Conservation (phyloP, 2,113 vertebrate species). For the Cephalopterus ornatus region DNA sequence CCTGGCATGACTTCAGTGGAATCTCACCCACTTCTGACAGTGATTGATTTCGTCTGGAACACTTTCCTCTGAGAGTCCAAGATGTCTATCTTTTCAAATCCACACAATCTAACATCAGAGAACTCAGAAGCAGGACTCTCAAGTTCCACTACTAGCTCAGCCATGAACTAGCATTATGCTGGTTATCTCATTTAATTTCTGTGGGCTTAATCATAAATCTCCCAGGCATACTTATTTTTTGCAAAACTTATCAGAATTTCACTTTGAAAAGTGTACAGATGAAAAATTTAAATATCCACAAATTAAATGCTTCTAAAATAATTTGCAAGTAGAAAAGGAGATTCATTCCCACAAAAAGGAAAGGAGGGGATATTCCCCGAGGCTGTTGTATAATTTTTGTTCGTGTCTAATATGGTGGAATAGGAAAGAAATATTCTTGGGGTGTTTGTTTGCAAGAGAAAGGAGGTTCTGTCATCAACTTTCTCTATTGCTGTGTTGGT, state of each 20-base stretch:
- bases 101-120: constrained; percentile 38
- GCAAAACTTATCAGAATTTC: constrained; percentile 40
- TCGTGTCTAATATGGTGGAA: not conserved
- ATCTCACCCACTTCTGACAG: constrained; percentile 47
- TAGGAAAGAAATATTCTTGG: not conserved
- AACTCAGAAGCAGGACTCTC: constrained; percentile 55
- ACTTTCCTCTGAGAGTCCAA: constrained; percentile 55
- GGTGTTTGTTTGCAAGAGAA: not conserved
- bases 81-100: constrained; percentile 52
- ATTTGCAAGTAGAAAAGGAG: constrained; percentile 22
- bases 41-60: constrained; percentile 50
- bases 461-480: not conserved
- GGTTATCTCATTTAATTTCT: constrained; percentile 29
- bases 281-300: constrained; percentile 42
- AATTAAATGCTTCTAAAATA: constrained; percentile 40
- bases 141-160: constrained; percentile 50
- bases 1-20: constrained; percentile 53
- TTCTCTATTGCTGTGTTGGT: not conserved
- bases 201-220: constrained; percentile 12
- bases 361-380: not conserved
- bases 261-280: not conserved
- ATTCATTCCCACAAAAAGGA: constrained; percentile 27
- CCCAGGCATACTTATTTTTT: not conserved
- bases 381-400: not conserved
- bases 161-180: not conserved